phyloP scores from a whole-genome alignment of 2,888 invertebrate genomes.

The Lepeophtheirus nordmannii region DNA sequence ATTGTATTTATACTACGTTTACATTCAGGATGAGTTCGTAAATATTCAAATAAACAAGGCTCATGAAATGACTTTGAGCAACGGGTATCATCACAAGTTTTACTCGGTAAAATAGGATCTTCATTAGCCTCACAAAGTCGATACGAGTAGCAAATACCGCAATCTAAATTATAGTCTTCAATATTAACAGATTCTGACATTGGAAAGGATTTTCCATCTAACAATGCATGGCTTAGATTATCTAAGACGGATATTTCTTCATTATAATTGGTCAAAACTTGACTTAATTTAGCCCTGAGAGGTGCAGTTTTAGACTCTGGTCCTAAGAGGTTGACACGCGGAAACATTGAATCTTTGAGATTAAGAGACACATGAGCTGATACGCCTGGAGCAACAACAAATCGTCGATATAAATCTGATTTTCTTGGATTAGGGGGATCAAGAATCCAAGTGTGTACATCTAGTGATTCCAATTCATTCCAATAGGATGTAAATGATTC shows the following conservation, averaged over 20 bases:
- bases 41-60: conserved; percentile 11
- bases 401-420: neutral
- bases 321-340: neutral
- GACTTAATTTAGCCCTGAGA: neutral
- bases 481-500: neutral
- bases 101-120: neutral
- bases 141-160: conserved; percentile 10
- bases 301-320: neutral
- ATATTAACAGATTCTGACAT: neutral
- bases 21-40: conserved; percentile 1
- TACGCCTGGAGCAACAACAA: conserved; percentile 6
- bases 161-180: conserved; percentile 10
- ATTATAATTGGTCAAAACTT: neutral
- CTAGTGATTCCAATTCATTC: neutral
- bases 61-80: conserved; percentile 1
- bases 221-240: neutral
- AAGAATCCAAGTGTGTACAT: conserved; percentile 8
- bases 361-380: conserved; percentile 5
- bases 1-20: conserved; percentile 7
- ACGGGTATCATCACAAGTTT: neutral
- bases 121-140: neutral
- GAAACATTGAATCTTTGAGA: neutral
- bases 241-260: neutral
- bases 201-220: neutral
- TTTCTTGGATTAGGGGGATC: conserved; percentile 3